These are phyloP conservation scores for Apus apus DNA, from an alignment of 2,113 vertebrate species.

Conservation along the genomic window DNA sequence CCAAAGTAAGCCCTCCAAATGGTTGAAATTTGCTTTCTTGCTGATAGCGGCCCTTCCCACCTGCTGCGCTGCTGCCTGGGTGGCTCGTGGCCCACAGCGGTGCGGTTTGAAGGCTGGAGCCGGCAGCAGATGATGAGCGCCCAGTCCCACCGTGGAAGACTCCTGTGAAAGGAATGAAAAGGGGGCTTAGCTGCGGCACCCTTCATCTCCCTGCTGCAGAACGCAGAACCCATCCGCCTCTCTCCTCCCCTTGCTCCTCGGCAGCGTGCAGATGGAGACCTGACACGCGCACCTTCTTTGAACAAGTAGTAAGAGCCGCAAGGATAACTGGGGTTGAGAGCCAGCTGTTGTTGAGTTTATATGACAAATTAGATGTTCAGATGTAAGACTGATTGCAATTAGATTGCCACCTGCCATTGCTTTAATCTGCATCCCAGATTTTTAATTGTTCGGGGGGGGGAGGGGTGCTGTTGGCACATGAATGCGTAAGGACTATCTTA, in stretches of 20 bases:
- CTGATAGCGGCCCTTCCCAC: accelerated
- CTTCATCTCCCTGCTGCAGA: not conserved
- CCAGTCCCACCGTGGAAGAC: accelerated
- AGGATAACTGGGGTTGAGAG: slow-evolving; percentile 44
- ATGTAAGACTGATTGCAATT: slow-evolving; percentile 63
- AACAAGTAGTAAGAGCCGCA: not conserved
- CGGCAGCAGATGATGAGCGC: not conserved
- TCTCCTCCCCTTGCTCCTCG: not conserved
- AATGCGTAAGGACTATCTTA: not conserved
- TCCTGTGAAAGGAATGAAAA: not conserved
- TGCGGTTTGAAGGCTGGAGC: not conserved
- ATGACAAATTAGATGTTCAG: slow-evolving; percentile 59
- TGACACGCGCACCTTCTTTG: not conserved
- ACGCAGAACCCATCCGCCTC: not conserved
- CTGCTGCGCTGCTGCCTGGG: not conserved
- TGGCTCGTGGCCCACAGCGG: accelerated
- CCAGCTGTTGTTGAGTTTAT: slow-evolving; percentile 57
- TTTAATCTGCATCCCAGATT: slow-evolving; percentile 55
- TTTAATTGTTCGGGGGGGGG: slow-evolving; percentile 33
- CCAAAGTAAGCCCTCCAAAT: not conserved
- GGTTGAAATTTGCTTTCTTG: not conserved
- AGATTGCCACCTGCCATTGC: slow-evolving; percentile 69
- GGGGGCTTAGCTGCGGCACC: not conserved
- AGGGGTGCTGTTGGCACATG: slow-evolving; percentile 19
- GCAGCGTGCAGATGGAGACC: not conserved